A percentile compares a stretch with the other conserved stretches of the same genome.
These are phyloP conservation scores for Epinephelus lanceolatus DNA, from an alignment of 2,113 vertebrate species.

Conservation along the genomic window DNA sequence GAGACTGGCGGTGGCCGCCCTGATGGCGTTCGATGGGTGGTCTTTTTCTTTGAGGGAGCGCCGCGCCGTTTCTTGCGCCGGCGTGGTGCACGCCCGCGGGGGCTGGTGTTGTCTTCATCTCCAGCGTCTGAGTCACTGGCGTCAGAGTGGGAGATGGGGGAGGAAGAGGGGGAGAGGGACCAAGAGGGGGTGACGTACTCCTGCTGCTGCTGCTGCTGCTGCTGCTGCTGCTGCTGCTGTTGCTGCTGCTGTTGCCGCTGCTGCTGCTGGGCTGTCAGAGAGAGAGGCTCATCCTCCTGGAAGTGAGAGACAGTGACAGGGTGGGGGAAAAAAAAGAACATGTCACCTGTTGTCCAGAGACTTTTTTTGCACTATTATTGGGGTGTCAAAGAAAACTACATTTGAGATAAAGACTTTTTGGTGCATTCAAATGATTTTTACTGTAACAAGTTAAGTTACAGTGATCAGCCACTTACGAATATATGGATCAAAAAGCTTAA, in stretches of 20 bases:
- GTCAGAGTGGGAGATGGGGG: slow-evolving; percentile 86
- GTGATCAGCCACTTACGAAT: background rate
- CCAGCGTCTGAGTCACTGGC: slow-evolving; percentile 81
- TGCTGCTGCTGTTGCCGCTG: slow-evolving; percentile 59
- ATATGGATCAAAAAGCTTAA: background rate
- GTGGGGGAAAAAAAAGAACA: background rate
- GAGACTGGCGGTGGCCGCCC: slow-evolving; percentile 39
- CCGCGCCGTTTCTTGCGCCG: slow-evolving; percentile 73
- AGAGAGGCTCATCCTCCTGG: slow-evolving; percentile 84
- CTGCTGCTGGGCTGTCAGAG: slow-evolving; percentile 71
- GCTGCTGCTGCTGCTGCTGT: slow-evolving; percentile 36
- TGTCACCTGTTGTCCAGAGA: background rate
- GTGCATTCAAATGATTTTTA: background rate
- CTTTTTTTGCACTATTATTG: background rate
- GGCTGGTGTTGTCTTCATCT: slow-evolving; percentile 70
- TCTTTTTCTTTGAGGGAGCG: slow-evolving; percentile 77
- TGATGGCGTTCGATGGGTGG: slow-evolving; percentile 57
- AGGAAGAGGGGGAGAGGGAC: slow-evolving; percentile 86
- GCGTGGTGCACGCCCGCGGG: slow-evolving; percentile 58
- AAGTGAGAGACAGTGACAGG: slow-evolving; percentile 17
- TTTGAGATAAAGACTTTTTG: no score
- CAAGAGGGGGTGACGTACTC: slow-evolving; percentile 87
- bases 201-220: slow-evolving; percentile 69
- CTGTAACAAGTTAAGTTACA: no score
- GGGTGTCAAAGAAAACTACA: background rate